Percentiles rank a stretch among this genome's conserved stretches.
Evolutionary conservation across 2,888 invertebrate species (phyloP).

Genomic region (Stenoptilia bipunctidactyla): DNA sequence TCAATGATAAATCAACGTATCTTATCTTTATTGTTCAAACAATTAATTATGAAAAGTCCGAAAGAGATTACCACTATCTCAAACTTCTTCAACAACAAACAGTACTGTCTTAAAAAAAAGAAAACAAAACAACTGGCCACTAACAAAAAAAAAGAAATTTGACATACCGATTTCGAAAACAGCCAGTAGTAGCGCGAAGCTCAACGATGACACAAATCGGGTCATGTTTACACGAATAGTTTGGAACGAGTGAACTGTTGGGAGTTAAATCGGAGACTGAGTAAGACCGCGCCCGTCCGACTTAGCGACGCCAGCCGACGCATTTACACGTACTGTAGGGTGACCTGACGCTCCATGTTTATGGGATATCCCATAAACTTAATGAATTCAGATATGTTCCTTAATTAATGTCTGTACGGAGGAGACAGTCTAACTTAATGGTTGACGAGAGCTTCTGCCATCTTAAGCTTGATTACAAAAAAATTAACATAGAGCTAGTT

Average conservation of each 20-base stretch:
- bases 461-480: too few relatives aligned
- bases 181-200: conserved; percentile 43
- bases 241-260: conserved; percentile 30
- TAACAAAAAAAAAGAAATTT: conserved; percentile 6
- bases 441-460: too few relatives aligned
- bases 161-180: conserved; percentile 51
- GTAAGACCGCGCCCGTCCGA: conserved; percentile 28
- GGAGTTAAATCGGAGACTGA: conserved; percentile 33
- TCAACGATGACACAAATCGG: conserved; percentile 35
- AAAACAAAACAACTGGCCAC: not conserved
- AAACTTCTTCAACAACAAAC: too few relatives aligned
- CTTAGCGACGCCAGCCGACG: conserved; percentile 44
- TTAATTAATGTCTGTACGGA: not conserved
- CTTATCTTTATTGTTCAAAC: too few relatives aligned
- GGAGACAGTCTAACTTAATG: too few relatives aligned
- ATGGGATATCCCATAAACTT: not conserved
- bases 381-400: not conserved
- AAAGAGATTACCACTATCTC: too few relatives aligned
- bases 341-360: conserved; percentile 11
- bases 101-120: not conserved
- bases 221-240: conserved; percentile 33
- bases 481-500: too few relatives aligned
- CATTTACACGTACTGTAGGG: conserved; percentile 40
- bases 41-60: too few relatives aligned
- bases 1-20: too few relatives aligned